These are phyloP conservation scores for Montipora capitata DNA, from an alignment of 92 coral and sea anemone species.

Conservation along the genomic window DNA sequence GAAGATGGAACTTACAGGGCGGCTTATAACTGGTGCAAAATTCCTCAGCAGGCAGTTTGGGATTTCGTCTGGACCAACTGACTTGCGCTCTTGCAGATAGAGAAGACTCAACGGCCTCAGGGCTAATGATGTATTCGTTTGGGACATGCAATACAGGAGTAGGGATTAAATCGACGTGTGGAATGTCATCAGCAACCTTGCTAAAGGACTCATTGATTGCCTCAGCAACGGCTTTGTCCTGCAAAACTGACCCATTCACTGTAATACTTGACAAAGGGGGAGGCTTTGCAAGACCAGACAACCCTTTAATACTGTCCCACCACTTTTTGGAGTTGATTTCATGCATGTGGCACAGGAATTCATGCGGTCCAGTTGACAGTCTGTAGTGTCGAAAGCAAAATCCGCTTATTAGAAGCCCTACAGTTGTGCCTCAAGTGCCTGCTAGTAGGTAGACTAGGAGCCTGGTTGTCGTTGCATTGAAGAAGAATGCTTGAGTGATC, in stretches of 20 bases:
- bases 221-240: conserved; percentile 37
- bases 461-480: too few relatives aligned
- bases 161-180: conserved; percentile 33
- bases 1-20: conserved; percentile 34
- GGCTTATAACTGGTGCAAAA: conserved; percentile 46
- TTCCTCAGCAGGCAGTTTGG: conserved; percentile 68
- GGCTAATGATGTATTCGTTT: conserved; percentile 13
- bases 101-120: conserved; percentile 40
- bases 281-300: not conserved
- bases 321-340: not conserved
- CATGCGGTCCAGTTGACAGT: too few relatives aligned
- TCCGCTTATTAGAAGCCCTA: too few relatives aligned
- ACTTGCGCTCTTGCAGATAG: conserved; percentile 35
- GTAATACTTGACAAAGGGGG: not conserved
- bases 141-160: conserved; percentile 32
- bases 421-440: too few relatives aligned
- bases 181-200: conserved; percentile 41
- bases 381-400: too few relatives aligned
- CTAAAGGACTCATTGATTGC: conserved; percentile 50
- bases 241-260: conserved; percentile 1
- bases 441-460: too few relatives aligned
- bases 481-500: too few relatives aligned
- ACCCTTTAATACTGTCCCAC: not conserved
- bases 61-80: conserved; percentile 56
- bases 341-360: not conserved